Percentiles rank a stretch among this genome's conserved stretches.
phyloP scores from a whole-genome alignment of 2,797 vertebrate species.

The Catostomus latipinnis region DNA sequence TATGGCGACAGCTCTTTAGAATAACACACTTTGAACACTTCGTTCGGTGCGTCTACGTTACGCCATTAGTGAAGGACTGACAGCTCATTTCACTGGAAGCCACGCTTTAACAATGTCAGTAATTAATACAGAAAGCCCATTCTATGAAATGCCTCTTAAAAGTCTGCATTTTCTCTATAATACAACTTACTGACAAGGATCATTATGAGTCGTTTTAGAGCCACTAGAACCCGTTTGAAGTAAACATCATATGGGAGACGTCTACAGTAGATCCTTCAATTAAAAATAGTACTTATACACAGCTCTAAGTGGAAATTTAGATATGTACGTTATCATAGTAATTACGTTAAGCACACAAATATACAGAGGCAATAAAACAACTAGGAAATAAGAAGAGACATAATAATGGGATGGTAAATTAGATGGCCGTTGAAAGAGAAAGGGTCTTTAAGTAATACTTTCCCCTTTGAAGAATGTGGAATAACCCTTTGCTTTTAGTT shows the following conservation, averaged over 20 bases:
- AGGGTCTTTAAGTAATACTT: background rate
- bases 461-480: no score
- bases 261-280: constrained; percentile 40
- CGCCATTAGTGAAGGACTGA: constrained; percentile 48
- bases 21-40: constrained; percentile 2
- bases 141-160: constrained; percentile 56
- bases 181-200: constrained; percentile 43
- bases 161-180: constrained; percentile 46
- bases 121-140: constrained; percentile 52
- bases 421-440: background rate
- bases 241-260: constrained; percentile 41
- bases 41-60: background rate
- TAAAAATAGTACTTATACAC: constrained; percentile 22
- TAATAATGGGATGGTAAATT: background rate
- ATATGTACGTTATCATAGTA: constrained; percentile 26
- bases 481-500: background rate
- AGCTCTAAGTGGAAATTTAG: constrained; percentile 20
- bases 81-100: constrained; percentile 54
- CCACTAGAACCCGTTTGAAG: constrained; percentile 44
- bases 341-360: constrained; percentile 42
- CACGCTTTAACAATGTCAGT: constrained; percentile 60
- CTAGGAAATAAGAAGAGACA: background rate
- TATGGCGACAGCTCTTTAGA: no score
- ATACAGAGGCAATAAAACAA: background rate
- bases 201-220: constrained; percentile 38